Evolutionary conservation across 1,140 invertebrate species (phyloP).

Genomic region (Cydia pomonella): DNA sequence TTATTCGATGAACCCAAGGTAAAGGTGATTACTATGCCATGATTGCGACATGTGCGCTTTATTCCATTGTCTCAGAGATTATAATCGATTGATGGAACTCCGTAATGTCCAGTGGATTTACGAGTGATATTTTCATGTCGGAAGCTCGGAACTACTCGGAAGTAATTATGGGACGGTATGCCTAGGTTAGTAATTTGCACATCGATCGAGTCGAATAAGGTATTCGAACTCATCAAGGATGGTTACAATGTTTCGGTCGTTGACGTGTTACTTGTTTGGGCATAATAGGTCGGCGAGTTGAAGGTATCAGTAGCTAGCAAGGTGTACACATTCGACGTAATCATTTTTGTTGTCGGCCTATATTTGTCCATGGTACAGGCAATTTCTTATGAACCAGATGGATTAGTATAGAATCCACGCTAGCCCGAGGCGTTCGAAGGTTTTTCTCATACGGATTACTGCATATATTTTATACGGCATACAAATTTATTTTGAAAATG

Average conservation of each 20-base stretch:
- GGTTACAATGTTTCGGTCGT: conserved; percentile 13
- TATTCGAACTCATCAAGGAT: conserved; percentile 31
- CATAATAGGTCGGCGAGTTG: not conserved
- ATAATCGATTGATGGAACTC: not conserved
- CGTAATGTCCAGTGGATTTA: not conserved
- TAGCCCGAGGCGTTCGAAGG: too few species aligned
- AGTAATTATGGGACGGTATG: conserved; percentile 20
- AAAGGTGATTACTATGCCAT: conserved; percentile 1
- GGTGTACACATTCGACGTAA: not conserved
- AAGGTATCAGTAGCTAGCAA: not conserved
- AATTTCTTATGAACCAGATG: too few species aligned
- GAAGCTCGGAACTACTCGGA: conserved; percentile 21
- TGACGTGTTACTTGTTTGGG: conserved; percentile 11
- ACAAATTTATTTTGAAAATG: too few species aligned
- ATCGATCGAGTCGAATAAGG: conserved; percentile 19
- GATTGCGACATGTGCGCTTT: not conserved
- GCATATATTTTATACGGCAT: too few species aligned
- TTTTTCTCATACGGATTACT: too few species aligned
- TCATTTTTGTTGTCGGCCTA: not conserved
- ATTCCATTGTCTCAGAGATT: not conserved
- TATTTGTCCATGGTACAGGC: not conserved
- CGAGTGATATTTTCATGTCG: conserved; percentile 27
- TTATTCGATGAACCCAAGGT: conserved; percentile 3
- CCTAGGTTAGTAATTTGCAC: conserved; percentile 24
- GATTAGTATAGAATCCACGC: too few species aligned